Evolutionary conservation across 92 coral and sea anemone genomes (phyloP), one percentile per base, ranked within the genome.

Genomic region (Zoanthus gigantus): DNA sequence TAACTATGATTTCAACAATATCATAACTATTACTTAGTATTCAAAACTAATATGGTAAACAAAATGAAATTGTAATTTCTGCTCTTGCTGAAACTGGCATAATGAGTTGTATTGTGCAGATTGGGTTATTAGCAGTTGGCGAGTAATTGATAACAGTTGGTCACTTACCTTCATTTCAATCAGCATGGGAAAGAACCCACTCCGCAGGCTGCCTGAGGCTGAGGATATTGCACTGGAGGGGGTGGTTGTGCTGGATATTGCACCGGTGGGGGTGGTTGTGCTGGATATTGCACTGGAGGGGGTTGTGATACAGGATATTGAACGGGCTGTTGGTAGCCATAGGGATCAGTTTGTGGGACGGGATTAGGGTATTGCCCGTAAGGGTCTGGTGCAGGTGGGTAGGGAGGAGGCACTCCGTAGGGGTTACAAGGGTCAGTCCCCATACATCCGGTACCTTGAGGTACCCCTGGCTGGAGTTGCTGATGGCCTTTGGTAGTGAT

Each of bases 381-480:
- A n/a, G 72, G 85, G 28, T 67, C 60, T 4, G 85, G 85, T 15
- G 66, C 56, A 3, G 30, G 63, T 12, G 28, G 75, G 73, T 63
- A 63, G 69, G 69, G 31, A 63, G 85, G 85, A 13, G 66, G 66
- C 67, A 45, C 61, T 66, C 85, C 85, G 32, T 81, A 81, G 1
- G 85, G 85, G 63, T 81, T 81, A 45, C 85, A 81, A 30, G 85
- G 85, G 63, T 81, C 75, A 32, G 61, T 44, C 73, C 85, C 85
- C 18, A 15, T 58, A 28, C 85, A 81, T 46, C 85, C 85, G 34
- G 84, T 48, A 0, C 84, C 84, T 7, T 18, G 72, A 9, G 71
- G 72, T 13, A 56, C 84, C 42, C 72, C 72, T 6, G 84, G 84
- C 74, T 81, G 85, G 6, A 74, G 74, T 31, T 65, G 74, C 7